These are phyloP conservation scores for Cephus pygmeus DNA, from an alignment of 2,888 invertebrate species.

Conservation along the genomic window DNA sequence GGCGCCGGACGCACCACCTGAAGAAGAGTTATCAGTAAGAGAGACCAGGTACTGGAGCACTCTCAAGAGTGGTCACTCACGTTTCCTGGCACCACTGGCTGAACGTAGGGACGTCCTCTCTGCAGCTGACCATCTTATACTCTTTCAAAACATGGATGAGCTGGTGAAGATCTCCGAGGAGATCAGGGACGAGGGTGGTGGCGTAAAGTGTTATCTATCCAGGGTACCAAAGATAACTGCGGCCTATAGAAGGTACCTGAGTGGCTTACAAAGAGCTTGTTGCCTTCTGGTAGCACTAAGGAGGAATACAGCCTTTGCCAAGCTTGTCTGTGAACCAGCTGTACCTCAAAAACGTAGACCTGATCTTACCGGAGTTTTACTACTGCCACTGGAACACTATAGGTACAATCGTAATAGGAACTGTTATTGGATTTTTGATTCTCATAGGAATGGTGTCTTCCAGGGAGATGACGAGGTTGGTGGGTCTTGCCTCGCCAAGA, in stretches of 20 bases:
- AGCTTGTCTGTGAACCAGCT: conserved; percentile 83
- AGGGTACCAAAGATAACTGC: conserved; percentile 81
- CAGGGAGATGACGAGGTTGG: conserved; percentile 63
- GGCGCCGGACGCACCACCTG: conserved; percentile 73
- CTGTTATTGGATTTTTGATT: not conserved
- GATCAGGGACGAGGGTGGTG: conserved; percentile 81
- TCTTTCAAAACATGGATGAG: conserved; percentile 90
- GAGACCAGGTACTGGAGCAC: conserved; percentile 84
- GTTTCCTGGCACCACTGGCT: conserved; percentile 80
- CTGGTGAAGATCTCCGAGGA: conserved; percentile 83
- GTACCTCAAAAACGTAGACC: conserved; percentile 82
- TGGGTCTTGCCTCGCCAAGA: conserved; percentile 57
- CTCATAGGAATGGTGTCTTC: not conserved
- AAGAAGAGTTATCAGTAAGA: conserved; percentile 79
- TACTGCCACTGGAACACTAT: conserved; percentile 87
- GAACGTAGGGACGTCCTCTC: conserved; percentile 83
- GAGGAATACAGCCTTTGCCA: conserved; percentile 80
- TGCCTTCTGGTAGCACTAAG: conserved; percentile 78
- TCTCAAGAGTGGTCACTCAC: conserved; percentile 81
- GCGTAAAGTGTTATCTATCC: conserved; percentile 71
- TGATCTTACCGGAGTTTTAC: conserved; percentile 85
- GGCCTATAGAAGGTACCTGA: conserved; percentile 84
- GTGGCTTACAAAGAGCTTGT: conserved; percentile 86
- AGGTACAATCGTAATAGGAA: conserved; percentile 56
- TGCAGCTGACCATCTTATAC: conserved; percentile 79